These are phyloP conservation scores for Steatocranus sp. DNA, from an alignment of 2,797 vertebrate species.

Conservation along the genomic window DNA sequence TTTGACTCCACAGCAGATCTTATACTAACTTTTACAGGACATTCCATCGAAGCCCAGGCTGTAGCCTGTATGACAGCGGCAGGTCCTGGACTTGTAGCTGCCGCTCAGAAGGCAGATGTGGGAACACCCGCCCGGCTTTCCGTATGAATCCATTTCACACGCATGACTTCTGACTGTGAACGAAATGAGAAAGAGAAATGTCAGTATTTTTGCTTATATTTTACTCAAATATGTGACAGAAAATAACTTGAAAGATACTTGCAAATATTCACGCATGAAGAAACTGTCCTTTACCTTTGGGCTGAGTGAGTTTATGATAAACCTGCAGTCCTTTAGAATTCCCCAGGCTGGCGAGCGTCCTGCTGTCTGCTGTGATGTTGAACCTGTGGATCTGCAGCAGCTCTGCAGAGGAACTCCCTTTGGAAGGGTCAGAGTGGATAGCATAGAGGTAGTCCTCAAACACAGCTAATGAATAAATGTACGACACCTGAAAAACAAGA, in stretches of 20 bases:
- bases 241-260: not conserved
- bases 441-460: slow-evolving; percentile 95
- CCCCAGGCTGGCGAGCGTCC: slow-evolving; percentile 77
- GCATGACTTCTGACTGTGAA: slow-evolving; percentile 89
- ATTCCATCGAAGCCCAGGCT: slow-evolving; percentile 86
- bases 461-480: slow-evolving; percentile 86
- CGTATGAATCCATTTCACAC: slow-evolving; percentile 83
- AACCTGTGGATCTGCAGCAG: slow-evolving; percentile 89
- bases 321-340: slow-evolving; percentile 78
- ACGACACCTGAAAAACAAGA: slow-evolving; percentile 79
- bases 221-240: not conserved
- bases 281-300: slow-evolving; percentile 80
- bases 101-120: slow-evolving; percentile 94
- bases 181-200: not conserved
- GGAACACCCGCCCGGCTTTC: slow-evolving; percentile 86
- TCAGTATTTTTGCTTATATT: not conserved
- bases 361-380: slow-evolving; percentile 83
- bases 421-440: slow-evolving; percentile 77
- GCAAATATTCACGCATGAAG: not conserved
- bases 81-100: slow-evolving; percentile 92
- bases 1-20: not conserved
- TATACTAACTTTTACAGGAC: slow-evolving; percentile 95
- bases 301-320: slow-evolving; percentile 90
- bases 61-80: slow-evolving; percentile 92
- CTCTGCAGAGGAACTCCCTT: slow-evolving; percentile 67